Evolutionary conservation across 2,797 vertebrate species (phyloP).

Genomic region (Poliocrania exsul): DNA sequence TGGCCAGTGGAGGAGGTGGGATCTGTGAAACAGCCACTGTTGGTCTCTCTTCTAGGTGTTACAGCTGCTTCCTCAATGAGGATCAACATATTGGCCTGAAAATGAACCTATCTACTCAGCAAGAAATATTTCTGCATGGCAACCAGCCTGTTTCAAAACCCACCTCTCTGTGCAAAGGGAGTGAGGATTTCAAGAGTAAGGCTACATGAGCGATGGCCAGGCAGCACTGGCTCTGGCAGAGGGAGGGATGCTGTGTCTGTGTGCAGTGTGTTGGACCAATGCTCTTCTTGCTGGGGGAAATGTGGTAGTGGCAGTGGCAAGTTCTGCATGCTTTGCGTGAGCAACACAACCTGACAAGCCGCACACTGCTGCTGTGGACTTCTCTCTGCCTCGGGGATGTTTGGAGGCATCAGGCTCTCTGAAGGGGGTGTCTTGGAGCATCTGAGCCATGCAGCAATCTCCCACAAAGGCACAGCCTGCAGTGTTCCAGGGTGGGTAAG

Average conservation of each 20-base stretch:
- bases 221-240: accelerated
- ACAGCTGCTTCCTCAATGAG: background rate
- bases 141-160: background rate
- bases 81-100: background rate
- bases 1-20: background rate
- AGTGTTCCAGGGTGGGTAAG: accelerated
- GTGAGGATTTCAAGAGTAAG: background rate
- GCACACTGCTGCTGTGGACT: background rate
- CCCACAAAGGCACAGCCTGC: background rate
- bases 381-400: accelerated
- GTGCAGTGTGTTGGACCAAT: accelerated
- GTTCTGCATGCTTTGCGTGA: background rate
- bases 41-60: background rate
- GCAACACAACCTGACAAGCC: background rate
- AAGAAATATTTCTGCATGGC: background rate
- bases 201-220: background rate
- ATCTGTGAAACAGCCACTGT: background rate
- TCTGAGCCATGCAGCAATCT: background rate
- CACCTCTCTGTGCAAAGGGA: background rate
- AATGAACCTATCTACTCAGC: background rate
- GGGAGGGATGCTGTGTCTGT: background rate
- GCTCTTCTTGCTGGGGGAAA: background rate
- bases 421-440: background rate
- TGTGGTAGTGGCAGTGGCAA: background rate
- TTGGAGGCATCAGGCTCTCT: accelerated